These are phyloP conservation scores for Lytechinus variegatus DNA, from an alignment of 35 echinoderm and acorn worm genomes.

Conservation along the genomic window DNA sequence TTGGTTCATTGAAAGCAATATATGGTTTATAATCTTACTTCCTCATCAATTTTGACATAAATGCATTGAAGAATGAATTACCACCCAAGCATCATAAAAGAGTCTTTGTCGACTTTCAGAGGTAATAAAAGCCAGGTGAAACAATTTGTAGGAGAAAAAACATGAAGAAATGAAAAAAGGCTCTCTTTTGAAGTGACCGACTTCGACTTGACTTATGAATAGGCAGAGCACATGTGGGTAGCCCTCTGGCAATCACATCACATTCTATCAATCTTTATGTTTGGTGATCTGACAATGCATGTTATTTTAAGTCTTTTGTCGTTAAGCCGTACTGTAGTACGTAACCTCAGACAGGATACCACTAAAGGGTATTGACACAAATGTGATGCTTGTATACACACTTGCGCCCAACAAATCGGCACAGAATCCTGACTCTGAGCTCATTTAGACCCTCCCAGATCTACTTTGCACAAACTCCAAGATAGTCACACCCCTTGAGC, in stretches of 20 bases:
- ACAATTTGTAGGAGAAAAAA: neutral
- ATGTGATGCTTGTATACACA: conserved; percentile 11
- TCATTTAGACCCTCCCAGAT: neutral
- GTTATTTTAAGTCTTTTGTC: conserved; percentile 13
- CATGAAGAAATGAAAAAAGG: neutral
- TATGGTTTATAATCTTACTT: neutral
- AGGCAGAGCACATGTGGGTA: neutral
- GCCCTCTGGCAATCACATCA: conserved; percentile 1
- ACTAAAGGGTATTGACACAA: conserved; percentile 18
- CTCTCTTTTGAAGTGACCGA: conserved; percentile 1
- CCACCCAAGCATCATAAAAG: neutral
- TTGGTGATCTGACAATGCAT: conserved; percentile 3
- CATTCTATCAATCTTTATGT: conserved; percentile 4
- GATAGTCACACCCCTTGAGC: conserved; percentile 21
- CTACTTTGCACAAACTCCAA: neutral
- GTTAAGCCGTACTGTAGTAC: neutral
- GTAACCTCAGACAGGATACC: neutral
- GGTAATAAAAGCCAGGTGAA: conserved; percentile 11
- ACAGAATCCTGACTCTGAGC: neutral
- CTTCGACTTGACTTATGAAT: neutral
- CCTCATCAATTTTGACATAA: neutral
- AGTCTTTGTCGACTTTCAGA: neutral
- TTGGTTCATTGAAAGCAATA: neutral
- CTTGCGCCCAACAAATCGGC: neutral
- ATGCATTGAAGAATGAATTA: neutral